A percentile compares a stretch with the other conserved stretches of the same genome.
phyloP scores from a whole-genome alignment of 2,888 invertebrate genomes.

The Margaritifera margaritifera region DNA sequence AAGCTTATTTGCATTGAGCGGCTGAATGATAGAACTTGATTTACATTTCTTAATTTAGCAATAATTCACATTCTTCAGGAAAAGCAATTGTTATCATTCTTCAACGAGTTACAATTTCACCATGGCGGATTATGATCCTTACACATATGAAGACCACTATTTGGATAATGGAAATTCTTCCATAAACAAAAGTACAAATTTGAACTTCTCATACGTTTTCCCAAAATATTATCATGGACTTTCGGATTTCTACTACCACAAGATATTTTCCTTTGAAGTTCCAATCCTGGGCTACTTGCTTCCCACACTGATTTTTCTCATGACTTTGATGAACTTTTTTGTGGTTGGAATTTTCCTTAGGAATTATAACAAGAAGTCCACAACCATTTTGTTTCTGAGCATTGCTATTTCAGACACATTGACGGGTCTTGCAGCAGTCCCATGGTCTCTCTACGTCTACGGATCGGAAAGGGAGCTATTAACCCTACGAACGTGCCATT shows the following conservation, averaged over 20 bases:
- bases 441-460: slow-evolving; percentile 28
- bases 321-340: slow-evolving; percentile 20
- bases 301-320: slow-evolving; percentile 17
- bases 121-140: too few species aligned
- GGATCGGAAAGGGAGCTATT: slow-evolving; percentile 4
- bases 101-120: too few species aligned
- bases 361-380: slow-evolving; percentile 19
- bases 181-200: too few species aligned
- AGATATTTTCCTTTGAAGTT: slow-evolving; percentile 20
- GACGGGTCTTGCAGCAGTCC: slow-evolving; percentile 21
- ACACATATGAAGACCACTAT: too few species aligned
- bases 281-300: slow-evolving; percentile 17
- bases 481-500: slow-evolving; percentile 13
- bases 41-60: too few species aligned
- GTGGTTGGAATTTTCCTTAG: slow-evolving; percentile 19
- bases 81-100: too few species aligned
- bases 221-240: not conserved
- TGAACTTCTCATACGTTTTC: too few species aligned
- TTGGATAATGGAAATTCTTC: too few species aligned
- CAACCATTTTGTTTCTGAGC: slow-evolving; percentile 27
- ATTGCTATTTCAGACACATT: slow-evolving; percentile 30
- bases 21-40: too few species aligned
- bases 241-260: slow-evolving; percentile 6
- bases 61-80: too few species aligned
- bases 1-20: too few species aligned